Evolutionary conservation across 2,113 vertebrate genomes (phyloP), one percentile per base, ranked within the genome.

Genomic region (Corydoras sp.): DNA sequence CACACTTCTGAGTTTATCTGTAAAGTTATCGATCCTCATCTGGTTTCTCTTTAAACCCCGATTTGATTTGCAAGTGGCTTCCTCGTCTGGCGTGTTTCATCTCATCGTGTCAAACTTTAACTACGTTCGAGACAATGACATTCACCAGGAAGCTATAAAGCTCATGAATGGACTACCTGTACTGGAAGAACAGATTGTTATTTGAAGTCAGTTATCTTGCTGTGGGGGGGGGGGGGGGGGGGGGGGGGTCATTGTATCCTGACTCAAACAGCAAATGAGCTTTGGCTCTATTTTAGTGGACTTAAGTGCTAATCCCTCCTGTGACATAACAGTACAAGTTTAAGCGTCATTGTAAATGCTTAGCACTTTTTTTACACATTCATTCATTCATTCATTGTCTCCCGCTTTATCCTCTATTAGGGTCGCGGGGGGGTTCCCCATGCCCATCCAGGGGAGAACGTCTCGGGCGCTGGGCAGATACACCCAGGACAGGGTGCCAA

Each of bases 201-300:
- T 65, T 15, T 65, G 9, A 54, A 68, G 31, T 14, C 49, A 59
- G 14, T 68, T 11, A 49, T 69, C 62, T 71, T 35, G 75, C 15
- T 29, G 49, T 11, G 51, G 32, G 59, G 9, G 24, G 54, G 64
- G 64, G 51, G 32, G 51, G 32, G 59, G 9, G 24, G 54, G 64
- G 64, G 51, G 32, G 59, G 9, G 15, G 54, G 64, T 18, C 60
- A 65, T 59, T 58, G 67, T 69, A 63, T 35, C 32, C 58, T 67
- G 68, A 72, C 18, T 11, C 71, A 77, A 70, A 76, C 50, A 68
- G n/a, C 61, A 81, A 84, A 86, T 85, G 83, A 82, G 83, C 84
- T 86, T 81, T 84, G 75, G 76, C 79, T 83, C 83, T 86, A 76
- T 87, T 82, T 85, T 84, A 79, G 85, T 85, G 73, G 70, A 81